A percentile compares a stretch with the other conserved stretches of the same genome.
Evolutionary conservation across 1,140 invertebrate species (phyloP).

Genomic region (Drosophila subobscura): DNA sequence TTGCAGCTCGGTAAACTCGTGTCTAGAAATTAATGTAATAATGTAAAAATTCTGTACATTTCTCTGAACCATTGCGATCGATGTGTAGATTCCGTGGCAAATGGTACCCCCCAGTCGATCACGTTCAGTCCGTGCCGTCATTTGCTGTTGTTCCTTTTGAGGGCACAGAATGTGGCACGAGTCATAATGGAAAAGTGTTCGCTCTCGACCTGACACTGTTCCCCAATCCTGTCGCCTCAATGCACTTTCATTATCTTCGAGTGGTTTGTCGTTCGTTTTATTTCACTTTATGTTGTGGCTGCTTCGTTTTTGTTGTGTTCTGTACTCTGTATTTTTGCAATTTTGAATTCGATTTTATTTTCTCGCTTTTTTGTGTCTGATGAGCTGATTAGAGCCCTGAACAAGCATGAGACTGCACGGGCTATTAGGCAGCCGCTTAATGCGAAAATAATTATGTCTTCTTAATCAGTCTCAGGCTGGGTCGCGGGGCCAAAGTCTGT

Average conservation of each 20-base stretch:
- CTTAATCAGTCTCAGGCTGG: constrained; percentile 64
- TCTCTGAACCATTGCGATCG: background rate
- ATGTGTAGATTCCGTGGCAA: no score
- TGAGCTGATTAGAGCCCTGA: constrained; percentile 60
- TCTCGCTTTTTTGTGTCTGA: constrained; percentile 43
- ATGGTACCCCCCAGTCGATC: background rate
- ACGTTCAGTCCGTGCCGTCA: background rate
- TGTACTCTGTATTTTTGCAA: constrained; percentile 16
- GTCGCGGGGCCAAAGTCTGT: constrained; percentile 47
- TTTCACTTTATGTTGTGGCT: constrained; percentile 11
- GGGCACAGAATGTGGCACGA: constrained; percentile 55
- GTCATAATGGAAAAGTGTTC: constrained; percentile 73
- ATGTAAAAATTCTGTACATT: no score
- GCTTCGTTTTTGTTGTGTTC: constrained; percentile 19
- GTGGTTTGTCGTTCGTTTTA: constrained; percentile 49
- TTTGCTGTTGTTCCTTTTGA: constrained; percentile 19
- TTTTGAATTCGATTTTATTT: constrained; percentile 38
- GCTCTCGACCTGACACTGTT: constrained; percentile 69
- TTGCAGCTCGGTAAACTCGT: no score
- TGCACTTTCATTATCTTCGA: constrained; percentile 80
- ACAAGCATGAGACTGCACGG: constrained; percentile 66
- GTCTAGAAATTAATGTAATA: no score
- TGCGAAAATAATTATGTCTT: constrained; percentile 80
- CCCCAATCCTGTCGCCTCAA: constrained; percentile 65
- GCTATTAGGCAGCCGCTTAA: constrained; percentile 75